These are phyloP conservation scores for Epinotia brunnichana DNA, from an alignment of 2,888 invertebrate species.

Conservation along the genomic window DNA sequence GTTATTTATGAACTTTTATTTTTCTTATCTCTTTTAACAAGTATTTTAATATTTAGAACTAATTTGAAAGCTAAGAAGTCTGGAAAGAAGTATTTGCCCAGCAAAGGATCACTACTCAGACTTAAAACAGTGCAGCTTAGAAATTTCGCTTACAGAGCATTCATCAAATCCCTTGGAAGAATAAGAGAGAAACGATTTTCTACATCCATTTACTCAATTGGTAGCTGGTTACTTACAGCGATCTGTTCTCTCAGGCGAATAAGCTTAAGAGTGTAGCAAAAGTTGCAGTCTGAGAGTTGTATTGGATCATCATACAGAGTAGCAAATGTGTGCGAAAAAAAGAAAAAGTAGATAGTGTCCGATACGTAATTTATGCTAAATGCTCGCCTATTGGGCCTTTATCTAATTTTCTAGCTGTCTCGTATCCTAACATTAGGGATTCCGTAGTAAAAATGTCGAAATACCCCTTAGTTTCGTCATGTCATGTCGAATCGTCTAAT, in stretches of 20 bases:
- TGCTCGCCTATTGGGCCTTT: slow-evolving; percentile 2
- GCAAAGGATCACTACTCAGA: no score
- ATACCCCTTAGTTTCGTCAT: no score
- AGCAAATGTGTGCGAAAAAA: background rate
- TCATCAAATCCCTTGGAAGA: no score
- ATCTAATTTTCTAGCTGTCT: background rate
- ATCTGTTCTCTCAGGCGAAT: no score
- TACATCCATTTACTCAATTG: background rate
- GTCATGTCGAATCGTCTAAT: no score
- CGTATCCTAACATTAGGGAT: background rate
- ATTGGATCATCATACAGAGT: background rate
- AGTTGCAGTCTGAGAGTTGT: no score
- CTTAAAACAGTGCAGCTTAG: background rate
- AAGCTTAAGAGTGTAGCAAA: no score
- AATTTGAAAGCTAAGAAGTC: background rate
- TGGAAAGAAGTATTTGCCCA: no score
- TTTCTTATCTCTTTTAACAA: background rate
- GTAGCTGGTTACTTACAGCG: no score
- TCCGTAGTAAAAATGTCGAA: background rate
- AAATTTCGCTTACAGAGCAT: background rate
- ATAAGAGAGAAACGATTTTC: background rate
- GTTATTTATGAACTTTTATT: background rate
- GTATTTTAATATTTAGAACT: background rate
- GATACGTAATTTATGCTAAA: slow-evolving; percentile 1
- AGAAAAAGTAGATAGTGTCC: background rate